These are phyloP conservation scores for Chrysemys picta DNA, from an alignment of 2,113 vertebrate species.

Conservation along the genomic window DNA sequence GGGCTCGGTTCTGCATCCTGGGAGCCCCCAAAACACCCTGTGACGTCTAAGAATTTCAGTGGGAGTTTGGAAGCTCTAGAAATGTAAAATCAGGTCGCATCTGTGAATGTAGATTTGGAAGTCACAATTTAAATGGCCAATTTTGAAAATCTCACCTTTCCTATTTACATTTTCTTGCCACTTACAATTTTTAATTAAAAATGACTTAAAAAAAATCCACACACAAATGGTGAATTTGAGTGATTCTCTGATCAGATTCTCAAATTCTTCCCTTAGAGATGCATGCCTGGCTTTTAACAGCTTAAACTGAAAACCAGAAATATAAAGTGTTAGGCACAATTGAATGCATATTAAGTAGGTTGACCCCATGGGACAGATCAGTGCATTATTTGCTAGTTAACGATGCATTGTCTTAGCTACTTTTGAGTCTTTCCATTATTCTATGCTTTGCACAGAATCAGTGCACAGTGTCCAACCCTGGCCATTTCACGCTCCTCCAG, in stretches of 20 bases:
- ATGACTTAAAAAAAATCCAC: neutral
- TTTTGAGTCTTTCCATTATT: neutral
- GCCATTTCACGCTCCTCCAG: neutral
- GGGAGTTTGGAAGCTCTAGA: constrained; percentile 2
- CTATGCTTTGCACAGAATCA: neutral
- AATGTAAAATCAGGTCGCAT: neutral
- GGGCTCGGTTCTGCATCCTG: neutral
- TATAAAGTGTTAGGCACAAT: neutral
- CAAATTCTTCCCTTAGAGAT: neutral
- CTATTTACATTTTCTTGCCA: constrained; percentile 28
- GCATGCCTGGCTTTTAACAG: neutral
- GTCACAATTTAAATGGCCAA: neutral
- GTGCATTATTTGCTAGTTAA: neutral
- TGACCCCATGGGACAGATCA: constrained; percentile 18
- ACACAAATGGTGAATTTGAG: neutral
- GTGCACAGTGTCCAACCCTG: neutral
- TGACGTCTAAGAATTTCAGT: neutral
- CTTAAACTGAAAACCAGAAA: neutral
- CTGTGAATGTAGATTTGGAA: constrained; percentile 27
- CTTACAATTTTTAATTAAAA: constrained; percentile 5
- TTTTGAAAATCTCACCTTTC: constrained; percentile 9
- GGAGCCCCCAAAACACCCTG: neutral
- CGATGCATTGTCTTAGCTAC: neutral
- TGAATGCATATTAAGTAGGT: constrained; percentile 6
- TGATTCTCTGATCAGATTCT: constrained; percentile 8